Percentiles rank a stretch among this genome's conserved stretches.
Evolutionary conservation across 2,113 vertebrate species (phyloP).

Genomic region (Rafetus swinhoei): DNA sequence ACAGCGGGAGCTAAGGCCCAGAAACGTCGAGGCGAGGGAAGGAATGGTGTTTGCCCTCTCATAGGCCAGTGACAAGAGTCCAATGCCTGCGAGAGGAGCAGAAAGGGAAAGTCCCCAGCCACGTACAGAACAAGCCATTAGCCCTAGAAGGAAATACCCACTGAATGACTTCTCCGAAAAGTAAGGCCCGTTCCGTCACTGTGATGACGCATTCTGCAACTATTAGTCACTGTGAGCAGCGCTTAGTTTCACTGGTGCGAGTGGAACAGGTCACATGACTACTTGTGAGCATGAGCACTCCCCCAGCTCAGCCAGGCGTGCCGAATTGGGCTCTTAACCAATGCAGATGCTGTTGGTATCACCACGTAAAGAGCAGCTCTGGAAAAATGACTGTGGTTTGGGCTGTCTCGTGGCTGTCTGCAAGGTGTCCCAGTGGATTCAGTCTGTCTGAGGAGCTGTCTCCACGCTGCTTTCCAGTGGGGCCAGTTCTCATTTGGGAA

Average conservation of each 20-base stretch:
- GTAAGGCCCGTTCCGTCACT: background rate
- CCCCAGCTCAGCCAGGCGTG: background rate
- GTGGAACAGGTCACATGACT: background rate
- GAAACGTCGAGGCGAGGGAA: background rate
- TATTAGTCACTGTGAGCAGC: background rate
- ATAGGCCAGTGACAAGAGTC: background rate
- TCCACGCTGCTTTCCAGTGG: background rate
- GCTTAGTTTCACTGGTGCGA: background rate
- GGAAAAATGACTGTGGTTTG: background rate
- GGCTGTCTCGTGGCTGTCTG: background rate
- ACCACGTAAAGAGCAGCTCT: background rate
- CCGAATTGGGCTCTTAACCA: background rate
- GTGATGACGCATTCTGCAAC: background rate
- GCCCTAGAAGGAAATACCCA: background rate
- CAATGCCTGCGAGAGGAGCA: background rate
- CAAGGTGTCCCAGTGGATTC: background rate
- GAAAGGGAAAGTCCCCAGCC: background rate
- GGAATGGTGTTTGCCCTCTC: background rate
- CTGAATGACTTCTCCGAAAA: background rate
- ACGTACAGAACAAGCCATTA: background rate
- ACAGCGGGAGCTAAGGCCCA: background rate
- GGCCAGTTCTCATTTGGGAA: background rate
- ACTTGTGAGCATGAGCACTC: background rate
- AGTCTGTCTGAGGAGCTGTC: background rate
- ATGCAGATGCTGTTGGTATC: background rate